Evolutionary conservation across 2,888 invertebrate species (phyloP).

Genomic region (Tenthredo mesomela): DNA sequence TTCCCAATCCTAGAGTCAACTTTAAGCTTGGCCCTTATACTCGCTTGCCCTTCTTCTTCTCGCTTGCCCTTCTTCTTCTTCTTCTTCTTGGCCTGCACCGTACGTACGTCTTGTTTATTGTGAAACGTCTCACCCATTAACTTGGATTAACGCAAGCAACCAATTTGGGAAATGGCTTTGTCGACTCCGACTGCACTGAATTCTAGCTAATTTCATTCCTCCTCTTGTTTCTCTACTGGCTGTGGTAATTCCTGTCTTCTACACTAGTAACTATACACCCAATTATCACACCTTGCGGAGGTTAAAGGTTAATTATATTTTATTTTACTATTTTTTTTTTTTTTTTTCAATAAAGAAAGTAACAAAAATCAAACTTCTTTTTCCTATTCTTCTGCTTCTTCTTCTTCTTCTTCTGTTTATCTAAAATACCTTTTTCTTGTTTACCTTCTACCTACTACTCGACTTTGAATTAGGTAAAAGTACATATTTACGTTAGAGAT

Average conservation of each 20-base stretch:
- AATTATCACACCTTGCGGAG: background rate
- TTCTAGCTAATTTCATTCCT: conserved; percentile 41
- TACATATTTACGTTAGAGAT: conserved; percentile 1
- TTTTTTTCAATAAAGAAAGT: background rate
- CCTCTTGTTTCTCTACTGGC: conserved; percentile 6
- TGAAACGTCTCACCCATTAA: conserved; percentile 46
- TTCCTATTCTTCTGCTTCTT: background rate
- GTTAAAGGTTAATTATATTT: background rate
- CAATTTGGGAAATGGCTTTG: conserved; percentile 50
- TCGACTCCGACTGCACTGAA: conserved; percentile 43
- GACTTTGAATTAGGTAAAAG: background rate
- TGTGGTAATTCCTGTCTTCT: conserved; percentile 11
- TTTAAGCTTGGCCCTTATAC: background rate
- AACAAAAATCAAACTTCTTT: background rate
- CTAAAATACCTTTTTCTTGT: background rate
- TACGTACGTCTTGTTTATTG: conserved; percentile 45
- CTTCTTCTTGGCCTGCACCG: background rate
- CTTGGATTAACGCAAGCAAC: conserved; percentile 50
- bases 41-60: background rate
- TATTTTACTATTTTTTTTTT: background rate
- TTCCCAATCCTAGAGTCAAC: conserved; percentile 3
- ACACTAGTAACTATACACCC: background rate
- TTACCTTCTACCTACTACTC: background rate
- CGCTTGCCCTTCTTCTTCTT: background rate
- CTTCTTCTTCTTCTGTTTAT: background rate